Percentiles rank a stretch among this genome's conserved stretches.
These are phyloP conservation scores for Lagocephalus sceleratus DNA, from an alignment of 2,797 vertebrate genomes.

Conservation along the genomic window DNA sequence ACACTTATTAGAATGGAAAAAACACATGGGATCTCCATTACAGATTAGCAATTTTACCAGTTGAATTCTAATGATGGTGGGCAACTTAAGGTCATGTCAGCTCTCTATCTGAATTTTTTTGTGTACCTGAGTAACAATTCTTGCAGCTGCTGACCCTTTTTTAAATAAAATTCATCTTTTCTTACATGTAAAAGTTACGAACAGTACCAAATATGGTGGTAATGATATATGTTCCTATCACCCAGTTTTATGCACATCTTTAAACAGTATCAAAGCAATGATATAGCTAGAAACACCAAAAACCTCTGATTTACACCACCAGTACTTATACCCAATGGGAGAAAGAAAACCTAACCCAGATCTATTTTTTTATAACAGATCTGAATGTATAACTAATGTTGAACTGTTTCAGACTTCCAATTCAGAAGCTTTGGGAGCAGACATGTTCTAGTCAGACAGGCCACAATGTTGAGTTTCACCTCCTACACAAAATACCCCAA, in stretches of 20 bases:
- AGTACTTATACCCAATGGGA: not conserved
- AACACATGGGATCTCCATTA: slow-evolving; percentile 35
- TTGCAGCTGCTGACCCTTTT: slow-evolving; percentile 24
- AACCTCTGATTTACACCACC: no score
- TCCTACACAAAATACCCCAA: slow-evolving; percentile 9
- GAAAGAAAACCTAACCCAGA: not conserved
- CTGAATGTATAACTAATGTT: not conserved
- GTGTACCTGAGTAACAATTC: slow-evolving; percentile 22
- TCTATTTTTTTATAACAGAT: not conserved
- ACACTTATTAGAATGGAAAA: slow-evolving; percentile 41
- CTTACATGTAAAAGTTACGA: slow-evolving; percentile 6
- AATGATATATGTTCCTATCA: no score
- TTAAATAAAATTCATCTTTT: slow-evolving; percentile 19
- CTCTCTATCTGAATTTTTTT: slow-evolving; percentile 33
- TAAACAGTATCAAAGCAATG: no score
- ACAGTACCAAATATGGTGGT: slow-evolving; percentile 1
- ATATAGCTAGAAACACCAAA: no score
- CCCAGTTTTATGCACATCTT: no score
- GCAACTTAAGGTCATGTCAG: slow-evolving; percentile 37
- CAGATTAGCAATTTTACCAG: slow-evolving; percentile 25
- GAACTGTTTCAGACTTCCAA: slow-evolving; percentile 2
- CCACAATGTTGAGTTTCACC: slow-evolving; percentile 8
- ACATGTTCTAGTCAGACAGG: slow-evolving; percentile 3
- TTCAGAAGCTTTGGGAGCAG: not conserved
- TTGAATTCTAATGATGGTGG: slow-evolving; percentile 39